Conservation (phyloP, 2,113 vertebrate genomes). For the Xerus inauris region DNA sequence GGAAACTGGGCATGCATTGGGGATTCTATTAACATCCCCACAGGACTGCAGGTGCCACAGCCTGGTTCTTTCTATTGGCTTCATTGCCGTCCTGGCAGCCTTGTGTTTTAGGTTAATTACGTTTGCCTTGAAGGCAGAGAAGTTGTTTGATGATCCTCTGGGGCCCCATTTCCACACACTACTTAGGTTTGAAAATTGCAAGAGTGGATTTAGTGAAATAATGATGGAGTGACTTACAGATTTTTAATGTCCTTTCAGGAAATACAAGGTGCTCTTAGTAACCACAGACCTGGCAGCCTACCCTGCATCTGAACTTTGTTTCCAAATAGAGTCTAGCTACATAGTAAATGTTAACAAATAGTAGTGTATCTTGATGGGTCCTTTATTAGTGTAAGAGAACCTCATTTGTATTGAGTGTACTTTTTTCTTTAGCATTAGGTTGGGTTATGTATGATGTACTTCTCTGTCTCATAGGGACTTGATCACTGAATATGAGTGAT, state of each 20-base stretch:
- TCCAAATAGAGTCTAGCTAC: neutral
- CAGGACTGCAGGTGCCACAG: rapidly evolving
- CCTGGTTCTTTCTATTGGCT: neutral
- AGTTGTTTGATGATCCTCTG: conserved; percentile 2
- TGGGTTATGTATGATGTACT: neutral
- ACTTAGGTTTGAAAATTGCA: conserved; percentile 18
- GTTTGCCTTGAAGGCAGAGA: conserved; percentile 28
- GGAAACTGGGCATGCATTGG: neutral
- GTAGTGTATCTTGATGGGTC: neutral
- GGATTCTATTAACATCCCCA: neutral
- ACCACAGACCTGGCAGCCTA: neutral
- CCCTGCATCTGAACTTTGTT: neutral
- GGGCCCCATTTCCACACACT: neutral
- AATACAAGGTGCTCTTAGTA: conserved; percentile 19
- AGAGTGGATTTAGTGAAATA: conserved; percentile 48
- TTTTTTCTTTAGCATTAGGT: neutral
- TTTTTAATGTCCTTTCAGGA: conserved; percentile 62
- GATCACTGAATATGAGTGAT: neutral
- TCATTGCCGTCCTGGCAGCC: neutral
- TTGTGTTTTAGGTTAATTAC: neutral
- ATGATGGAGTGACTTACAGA: conserved; percentile 53
- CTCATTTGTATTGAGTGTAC: neutral
- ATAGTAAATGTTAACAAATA: conserved; percentile 20
- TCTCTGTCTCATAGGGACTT: neutral
- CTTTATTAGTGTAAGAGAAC: neutral